A percentile compares a stretch with the other conserved stretches of the same genome.
These are phyloP conservation scores for Synanthedon myopaeformis DNA, from an alignment of 2,888 invertebrate species.

Conservation along the genomic window DNA sequence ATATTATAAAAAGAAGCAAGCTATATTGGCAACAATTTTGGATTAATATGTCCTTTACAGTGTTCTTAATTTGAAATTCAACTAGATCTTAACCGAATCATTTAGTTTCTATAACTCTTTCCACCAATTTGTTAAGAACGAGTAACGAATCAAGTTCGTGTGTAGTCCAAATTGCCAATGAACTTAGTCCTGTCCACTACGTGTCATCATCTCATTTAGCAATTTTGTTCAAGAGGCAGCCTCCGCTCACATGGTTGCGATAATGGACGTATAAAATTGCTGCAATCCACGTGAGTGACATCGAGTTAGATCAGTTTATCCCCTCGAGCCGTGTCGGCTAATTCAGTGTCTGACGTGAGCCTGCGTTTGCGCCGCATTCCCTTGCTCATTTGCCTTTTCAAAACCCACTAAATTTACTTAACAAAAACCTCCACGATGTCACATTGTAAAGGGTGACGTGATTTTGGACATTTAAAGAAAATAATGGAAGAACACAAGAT, in stretches of 20 bases:
- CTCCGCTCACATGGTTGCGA: constrained; percentile 45
- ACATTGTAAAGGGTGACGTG: not conserved
- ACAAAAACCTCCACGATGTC: too few species aligned
- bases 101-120: too few species aligned
- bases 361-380: constrained; percentile 24
- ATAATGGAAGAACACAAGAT: not conserved
- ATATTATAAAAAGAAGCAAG: too few species aligned
- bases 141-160: too few species aligned
- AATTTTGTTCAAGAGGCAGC: constrained; percentile 50
- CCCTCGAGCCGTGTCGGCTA: constrained; percentile 23
- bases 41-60: too few species aligned
- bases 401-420: not conserved
- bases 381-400: not conserved
- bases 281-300: constrained; percentile 50
- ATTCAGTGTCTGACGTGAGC: constrained; percentile 19
- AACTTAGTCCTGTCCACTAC: not conserved
- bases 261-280: constrained; percentile 55
- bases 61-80: too few species aligned
- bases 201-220: constrained; percentile 22
- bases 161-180: not conserved
- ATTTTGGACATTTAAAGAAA: not conserved
- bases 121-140: too few species aligned
- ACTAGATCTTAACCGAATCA: too few species aligned
- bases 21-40: too few species aligned
- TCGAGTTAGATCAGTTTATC: constrained; percentile 50